Conservation (phyloP, 2,888 invertebrate genomes). For the Smittia aterrima region DNA sequence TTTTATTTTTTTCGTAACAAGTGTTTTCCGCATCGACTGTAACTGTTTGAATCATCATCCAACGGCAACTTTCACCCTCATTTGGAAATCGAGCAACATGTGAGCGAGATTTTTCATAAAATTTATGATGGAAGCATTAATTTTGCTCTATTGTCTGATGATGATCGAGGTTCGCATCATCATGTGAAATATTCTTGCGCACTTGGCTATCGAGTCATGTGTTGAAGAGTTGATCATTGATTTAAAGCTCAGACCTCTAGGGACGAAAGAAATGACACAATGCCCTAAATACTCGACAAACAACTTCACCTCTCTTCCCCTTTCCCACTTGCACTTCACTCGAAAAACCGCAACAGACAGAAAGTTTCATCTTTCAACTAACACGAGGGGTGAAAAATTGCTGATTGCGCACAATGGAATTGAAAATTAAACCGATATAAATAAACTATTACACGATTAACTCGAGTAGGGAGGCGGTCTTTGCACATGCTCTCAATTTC, state of each 20-base stretch:
- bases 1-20: conserved; percentile 38
- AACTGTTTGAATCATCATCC: background rate
- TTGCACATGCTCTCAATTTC: conserved; percentile 40
- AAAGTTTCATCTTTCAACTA: too few relatives aligned
- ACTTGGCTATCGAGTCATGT: conserved; percentile 38
- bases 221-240: background rate
- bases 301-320: too few relatives aligned
- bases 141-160: conserved; percentile 19
- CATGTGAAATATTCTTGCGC: background rate
- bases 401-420: conserved; percentile 15
- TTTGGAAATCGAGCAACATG: conserved; percentile 9
- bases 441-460: conserved; percentile 38
- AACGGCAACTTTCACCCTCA: conserved; percentile 31
- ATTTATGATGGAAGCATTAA: conserved; percentile 31
- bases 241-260: background rate
- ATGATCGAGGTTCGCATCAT: background rate
- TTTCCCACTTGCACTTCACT: too few relatives aligned
- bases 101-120: background rate
- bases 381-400: background rate
- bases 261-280: conserved; percentile 12
- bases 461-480: conserved; percentile 14
- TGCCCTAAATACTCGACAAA: conserved; percentile 32
- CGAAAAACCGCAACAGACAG: too few relatives aligned
- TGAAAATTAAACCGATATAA: conserved; percentile 36
- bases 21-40: conserved; percentile 32